Conservation (phyloP, 2,113 vertebrate species). For the Solea solea region DNA sequence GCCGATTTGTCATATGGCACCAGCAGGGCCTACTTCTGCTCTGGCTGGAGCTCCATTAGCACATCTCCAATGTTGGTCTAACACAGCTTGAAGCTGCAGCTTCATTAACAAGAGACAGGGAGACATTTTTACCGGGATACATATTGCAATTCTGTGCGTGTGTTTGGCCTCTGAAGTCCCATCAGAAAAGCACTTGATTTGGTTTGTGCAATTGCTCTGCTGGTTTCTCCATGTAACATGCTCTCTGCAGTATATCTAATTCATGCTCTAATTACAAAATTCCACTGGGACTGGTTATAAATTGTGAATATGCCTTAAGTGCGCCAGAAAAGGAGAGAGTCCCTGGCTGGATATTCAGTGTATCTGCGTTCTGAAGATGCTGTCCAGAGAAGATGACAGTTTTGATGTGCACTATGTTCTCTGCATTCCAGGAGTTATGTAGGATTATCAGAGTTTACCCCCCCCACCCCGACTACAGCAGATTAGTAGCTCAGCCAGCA, state of each 20-base stretch:
- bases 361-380: constrained; percentile 36
- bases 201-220: constrained; percentile 45
- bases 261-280: constrained; percentile 72
- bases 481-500: constrained; percentile 76
- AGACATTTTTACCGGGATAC: constrained; percentile 36
- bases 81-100: constrained; percentile 63
- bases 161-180: constrained; percentile 35
- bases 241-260: constrained; percentile 57
- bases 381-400: constrained; percentile 59
- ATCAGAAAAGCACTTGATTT: constrained; percentile 42
- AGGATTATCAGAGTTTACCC: constrained; percentile 72
- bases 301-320: constrained; percentile 55
- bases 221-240: constrained; percentile 43
- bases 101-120: constrained; percentile 39
- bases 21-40: constrained; percentile 77
- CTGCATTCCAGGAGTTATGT: constrained; percentile 77
- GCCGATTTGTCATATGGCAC: constrained; percentile 80
- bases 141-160: constrained; percentile 28
- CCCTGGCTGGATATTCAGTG: constrained; percentile 28
- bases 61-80: constrained; percentile 72
- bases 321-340: constrained; percentile 39
- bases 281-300: constrained; percentile 68
- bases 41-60: constrained; percentile 74
- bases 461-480: constrained; percentile 59
- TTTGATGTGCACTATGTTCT: constrained; percentile 62